Conservation (phyloP, 2,888 invertebrate genomes). For the Xylophagus ater region DNA sequence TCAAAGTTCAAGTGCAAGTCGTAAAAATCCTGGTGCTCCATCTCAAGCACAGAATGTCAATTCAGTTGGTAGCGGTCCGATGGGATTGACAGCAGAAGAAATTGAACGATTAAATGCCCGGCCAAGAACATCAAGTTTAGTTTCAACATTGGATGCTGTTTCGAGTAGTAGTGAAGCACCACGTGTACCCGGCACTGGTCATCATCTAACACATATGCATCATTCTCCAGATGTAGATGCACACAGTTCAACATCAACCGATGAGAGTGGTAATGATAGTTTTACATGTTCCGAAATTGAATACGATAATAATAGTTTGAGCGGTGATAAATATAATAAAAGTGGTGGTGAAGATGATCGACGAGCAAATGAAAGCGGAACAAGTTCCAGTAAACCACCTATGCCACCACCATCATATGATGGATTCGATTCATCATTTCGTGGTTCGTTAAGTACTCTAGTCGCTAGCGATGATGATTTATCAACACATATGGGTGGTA, state of each 20-base stretch:
- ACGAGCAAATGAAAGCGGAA: conserved; percentile 45
- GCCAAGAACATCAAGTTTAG: conserved; percentile 79
- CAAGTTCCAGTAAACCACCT: conserved; percentile 47
- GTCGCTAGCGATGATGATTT: conserved; percentile 90
- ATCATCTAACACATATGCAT: conserved; percentile 59
- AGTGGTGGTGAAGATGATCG: conserved; percentile 52
- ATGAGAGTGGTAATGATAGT: conserved; percentile 92
- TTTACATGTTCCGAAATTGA: conserved; percentile 98
- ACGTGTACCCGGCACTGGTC: conserved; percentile 52
- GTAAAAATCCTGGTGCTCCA: conserved; percentile 58
- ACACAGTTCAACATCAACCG: conserved; percentile 71
- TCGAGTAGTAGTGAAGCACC: conserved; percentile 79
- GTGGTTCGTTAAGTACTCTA: conserved; percentile 85
- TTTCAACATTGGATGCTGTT: conserved; percentile 87
- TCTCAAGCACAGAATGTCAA: conserved; percentile 57
- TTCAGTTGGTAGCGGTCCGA: conserved; percentile 54
- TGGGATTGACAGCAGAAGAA: conserved; percentile 86
- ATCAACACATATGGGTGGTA: conserved; percentile 65
- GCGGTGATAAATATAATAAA: conserved; percentile 62
- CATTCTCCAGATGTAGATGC: conserved; percentile 62
- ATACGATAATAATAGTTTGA: conserved; percentile 81
- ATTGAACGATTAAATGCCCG: conserved; percentile 81
- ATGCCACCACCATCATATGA: conserved; percentile 72
- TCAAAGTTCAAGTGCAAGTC: conserved; percentile 68
- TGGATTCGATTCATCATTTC: conserved; percentile 87